These are phyloP conservation scores for Sebastes wilsoni DNA, from an alignment of 2,797 vertebrate species.

Conservation along the genomic window DNA sequence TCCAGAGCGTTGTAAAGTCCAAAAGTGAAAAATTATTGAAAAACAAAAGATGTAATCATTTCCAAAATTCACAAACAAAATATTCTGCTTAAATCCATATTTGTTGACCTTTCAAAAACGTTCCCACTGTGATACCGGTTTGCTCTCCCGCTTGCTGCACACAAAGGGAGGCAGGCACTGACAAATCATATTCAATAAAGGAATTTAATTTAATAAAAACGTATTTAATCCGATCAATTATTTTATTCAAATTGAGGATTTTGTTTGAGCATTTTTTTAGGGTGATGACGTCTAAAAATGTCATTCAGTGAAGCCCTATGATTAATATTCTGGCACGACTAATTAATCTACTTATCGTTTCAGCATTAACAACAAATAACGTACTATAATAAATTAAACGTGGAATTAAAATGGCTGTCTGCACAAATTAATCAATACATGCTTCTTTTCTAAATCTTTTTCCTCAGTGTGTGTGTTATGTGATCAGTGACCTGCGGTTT, in stretches of 20 bases:
- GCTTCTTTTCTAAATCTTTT: not conserved
- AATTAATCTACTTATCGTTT: not conserved
- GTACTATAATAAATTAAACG: not conserved
- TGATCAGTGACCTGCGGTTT: constrained; percentile 82
- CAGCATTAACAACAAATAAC: not conserved
- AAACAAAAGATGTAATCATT: too few species aligned
- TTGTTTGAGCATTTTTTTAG: too few species aligned
- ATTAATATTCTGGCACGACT: not conserved
- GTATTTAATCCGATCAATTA: not conserved
- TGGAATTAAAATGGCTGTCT: accelerated
- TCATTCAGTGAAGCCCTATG: not conserved
- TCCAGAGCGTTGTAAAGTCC: too few species aligned
- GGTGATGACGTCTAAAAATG: not conserved
- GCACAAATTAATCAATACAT: not conserved
- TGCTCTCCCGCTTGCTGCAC: too few species aligned
- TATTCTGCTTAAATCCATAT: too few species aligned
- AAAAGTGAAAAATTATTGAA: too few species aligned
- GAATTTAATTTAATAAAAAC: not conserved
- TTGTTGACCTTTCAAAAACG: too few species aligned
- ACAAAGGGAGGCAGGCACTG: too few species aligned
- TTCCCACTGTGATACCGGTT: too few species aligned
- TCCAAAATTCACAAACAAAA: too few species aligned
- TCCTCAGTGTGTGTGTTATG: not conserved
- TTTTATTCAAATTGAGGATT: not conserved
- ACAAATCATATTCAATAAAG: not conserved